Evolutionary conservation across 2,113 vertebrate genomes (phyloP).

Genomic region (Triplophysa tibetana): DNA sequence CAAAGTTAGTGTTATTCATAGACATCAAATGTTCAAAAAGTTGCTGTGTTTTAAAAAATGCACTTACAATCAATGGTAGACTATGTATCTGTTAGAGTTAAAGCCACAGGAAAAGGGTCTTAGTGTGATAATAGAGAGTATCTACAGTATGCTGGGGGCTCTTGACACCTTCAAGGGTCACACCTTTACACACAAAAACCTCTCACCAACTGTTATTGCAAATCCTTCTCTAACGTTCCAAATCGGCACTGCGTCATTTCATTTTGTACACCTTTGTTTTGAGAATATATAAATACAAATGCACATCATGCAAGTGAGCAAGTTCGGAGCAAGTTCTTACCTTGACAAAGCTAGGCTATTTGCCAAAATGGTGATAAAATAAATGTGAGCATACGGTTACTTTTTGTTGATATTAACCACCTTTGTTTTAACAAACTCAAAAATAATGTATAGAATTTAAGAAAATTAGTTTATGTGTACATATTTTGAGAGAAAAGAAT

Average conservation of each 20-base stretch:
- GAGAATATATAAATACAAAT: too few species aligned
- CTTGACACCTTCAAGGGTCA: not conserved
- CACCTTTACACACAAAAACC: not conserved
- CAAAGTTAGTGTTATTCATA: too few species aligned
- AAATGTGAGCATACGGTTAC: too few species aligned
- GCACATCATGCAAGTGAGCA: too few species aligned
- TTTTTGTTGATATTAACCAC: not conserved
- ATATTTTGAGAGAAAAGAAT: too few species aligned
- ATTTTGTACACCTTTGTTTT: not conserved
- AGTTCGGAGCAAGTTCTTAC: too few species aligned
- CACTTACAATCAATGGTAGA: not conserved
- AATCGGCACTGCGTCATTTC: not conserved
- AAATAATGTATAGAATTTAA: not conserved
- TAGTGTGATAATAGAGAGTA: constrained; percentile 23
- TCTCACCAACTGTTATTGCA: not conserved
- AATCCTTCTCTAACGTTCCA: not conserved
- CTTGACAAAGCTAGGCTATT: too few species aligned
- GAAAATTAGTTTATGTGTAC: too few species aligned
- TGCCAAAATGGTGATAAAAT: too few species aligned
- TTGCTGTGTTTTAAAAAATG: too few species aligned
- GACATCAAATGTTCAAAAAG: too few species aligned
- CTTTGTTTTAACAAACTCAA: not conserved
- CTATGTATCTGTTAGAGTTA: constrained; percentile 39
- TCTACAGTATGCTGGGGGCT: not conserved
- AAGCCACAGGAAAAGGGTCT: constrained; percentile 44